Evolutionary conservation across 2,888 invertebrate genomes (phyloP), one percentile per base, ranked within the genome.

Genomic region (Lycophotia porphyrea): DNA sequence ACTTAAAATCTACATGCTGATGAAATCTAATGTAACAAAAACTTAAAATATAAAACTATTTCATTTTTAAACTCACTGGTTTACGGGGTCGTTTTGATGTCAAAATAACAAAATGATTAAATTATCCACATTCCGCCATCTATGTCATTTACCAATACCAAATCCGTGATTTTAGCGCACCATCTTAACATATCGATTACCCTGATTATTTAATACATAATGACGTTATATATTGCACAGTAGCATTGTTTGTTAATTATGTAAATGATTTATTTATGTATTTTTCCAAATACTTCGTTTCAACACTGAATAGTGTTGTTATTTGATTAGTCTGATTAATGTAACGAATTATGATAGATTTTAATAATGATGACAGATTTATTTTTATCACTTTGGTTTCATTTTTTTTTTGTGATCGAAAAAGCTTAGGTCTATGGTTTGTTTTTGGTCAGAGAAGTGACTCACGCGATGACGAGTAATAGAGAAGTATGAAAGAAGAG

Each of bases 101-200:
- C 72, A 73, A 13, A 24, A 21, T 24, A 49, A 52, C 9, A 42
- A 42, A 61, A 52, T 39, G 1, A 55, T 47, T 52, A 8, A 49
- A 55, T 72, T 61, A 61, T 61, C 44, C 18, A 52, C 21, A 72
- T 80, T 49, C 64, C 24, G 27, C 63, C 8, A 80, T 80, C 9
- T 52, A 72, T 60, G 44, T 52, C 24, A 67, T 67, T 74, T 4
- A 21, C 44, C 24, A 42, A 75, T 31, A 68, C 47, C 18, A 34
- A 55, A 74, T 75, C 42, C 68, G 15, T 74, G 67, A 27, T 47
- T 21, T 36, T 52, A 18, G 68, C 27, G 27, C 74, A 42, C 9
- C 18, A 58, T 58, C 31, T 47, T 42, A 65, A 60, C 18, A 63
- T 49, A 36, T 49, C 24, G 18, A 49, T 75, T 64, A 67, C 21